A percentile compares a stretch with the other conserved stretches of the same genome.
Evolutionary conservation across 2,888 invertebrate species (phyloP).

Genomic region (Bombyx huttoni): DNA sequence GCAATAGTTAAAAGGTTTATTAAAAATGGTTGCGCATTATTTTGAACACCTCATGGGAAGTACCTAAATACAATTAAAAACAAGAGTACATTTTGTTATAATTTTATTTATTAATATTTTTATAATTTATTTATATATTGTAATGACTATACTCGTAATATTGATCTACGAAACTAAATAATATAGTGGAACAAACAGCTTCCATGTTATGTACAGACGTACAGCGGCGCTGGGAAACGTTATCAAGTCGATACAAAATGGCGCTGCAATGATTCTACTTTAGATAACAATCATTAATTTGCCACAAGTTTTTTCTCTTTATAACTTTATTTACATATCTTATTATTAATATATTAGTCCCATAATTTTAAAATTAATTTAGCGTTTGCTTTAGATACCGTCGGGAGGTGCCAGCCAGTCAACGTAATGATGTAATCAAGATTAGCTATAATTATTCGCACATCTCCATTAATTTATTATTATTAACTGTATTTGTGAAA

Average conservation of each 20-base stretch:
- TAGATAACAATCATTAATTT: conserved; percentile 62
- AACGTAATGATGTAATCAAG: not conserved
- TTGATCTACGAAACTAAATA: conserved; percentile 71
- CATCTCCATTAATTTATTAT: not conserved
- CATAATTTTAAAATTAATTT: conserved; percentile 60
- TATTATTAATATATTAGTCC: conserved; percentile 65
- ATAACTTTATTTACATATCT: conserved; percentile 65
- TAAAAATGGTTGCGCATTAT: conserved; percentile 32
- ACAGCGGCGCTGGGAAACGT: conserved; percentile 26
- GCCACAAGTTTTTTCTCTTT: conserved; percentile 58
- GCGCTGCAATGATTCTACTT: conserved; percentile 45
- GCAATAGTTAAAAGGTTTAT: conserved; percentile 63
- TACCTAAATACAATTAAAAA: conserved; percentile 4
- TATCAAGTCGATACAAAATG: conserved; percentile 34
- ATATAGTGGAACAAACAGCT: conserved; percentile 69
- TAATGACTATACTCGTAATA: conserved; percentile 67
- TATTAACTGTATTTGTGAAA: not conserved
- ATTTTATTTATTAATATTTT: conserved; percentile 59
- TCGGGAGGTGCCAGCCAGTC: not conserved
- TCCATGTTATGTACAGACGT: conserved; percentile 66
- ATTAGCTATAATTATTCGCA: not conserved
- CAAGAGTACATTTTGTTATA: conserved; percentile 46
- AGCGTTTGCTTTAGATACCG: conserved; percentile 14
- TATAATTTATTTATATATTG: conserved; percentile 59
- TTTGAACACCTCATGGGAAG: no score